A percentile compares a stretch with the other conserved stretches of the same genome.
Conservation (phyloP, 2,113 vertebrate species). For the Struthidea cinerea region DNA sequence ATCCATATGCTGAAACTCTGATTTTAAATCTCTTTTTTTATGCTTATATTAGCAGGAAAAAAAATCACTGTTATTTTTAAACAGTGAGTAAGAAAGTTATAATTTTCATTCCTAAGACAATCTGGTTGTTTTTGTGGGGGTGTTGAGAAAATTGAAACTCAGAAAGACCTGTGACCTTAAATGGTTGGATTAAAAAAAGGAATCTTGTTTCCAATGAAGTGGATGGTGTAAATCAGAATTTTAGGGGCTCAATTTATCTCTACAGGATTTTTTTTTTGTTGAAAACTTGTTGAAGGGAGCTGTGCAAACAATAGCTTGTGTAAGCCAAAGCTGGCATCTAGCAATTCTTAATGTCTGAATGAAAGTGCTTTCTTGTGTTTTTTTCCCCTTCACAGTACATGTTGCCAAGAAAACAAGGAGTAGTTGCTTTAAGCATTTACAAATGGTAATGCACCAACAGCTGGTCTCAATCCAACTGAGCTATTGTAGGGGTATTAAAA, state of each 20-base stretch:
- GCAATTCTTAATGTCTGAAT: slow-evolving; percentile 76
- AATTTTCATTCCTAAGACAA: background rate
- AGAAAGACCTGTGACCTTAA: background rate
- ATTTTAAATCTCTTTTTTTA: background rate
- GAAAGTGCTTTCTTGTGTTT: slow-evolving; percentile 44
- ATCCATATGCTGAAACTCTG: background rate
- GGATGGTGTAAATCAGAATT: background rate
- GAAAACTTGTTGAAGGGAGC: slow-evolving; percentile 69
- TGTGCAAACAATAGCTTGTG: slow-evolving; percentile 67
- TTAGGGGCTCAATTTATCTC: background rate
- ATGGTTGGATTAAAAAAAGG: background rate
- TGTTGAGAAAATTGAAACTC: background rate
- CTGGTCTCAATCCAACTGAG: slow-evolving; percentile 78
- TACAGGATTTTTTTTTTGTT: background rate
- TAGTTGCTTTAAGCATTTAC: slow-evolving; percentile 83
- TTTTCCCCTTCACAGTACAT: background rate
- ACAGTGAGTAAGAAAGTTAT: background rate
- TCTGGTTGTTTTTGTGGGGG: slow-evolving; percentile 3
- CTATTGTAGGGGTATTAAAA: slow-evolving; percentile 82
- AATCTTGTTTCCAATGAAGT: background rate
- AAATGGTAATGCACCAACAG: slow-evolving; percentile 82
- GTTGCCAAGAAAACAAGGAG: slow-evolving; percentile 81
- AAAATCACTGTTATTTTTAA: slow-evolving; percentile 27
- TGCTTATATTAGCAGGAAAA: background rate
- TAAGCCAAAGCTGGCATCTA: slow-evolving; percentile 70